These are phyloP conservation scores for Solenopsis fugax DNA, from an alignment of 1,140 invertebrate genomes.

Conservation along the genomic window DNA sequence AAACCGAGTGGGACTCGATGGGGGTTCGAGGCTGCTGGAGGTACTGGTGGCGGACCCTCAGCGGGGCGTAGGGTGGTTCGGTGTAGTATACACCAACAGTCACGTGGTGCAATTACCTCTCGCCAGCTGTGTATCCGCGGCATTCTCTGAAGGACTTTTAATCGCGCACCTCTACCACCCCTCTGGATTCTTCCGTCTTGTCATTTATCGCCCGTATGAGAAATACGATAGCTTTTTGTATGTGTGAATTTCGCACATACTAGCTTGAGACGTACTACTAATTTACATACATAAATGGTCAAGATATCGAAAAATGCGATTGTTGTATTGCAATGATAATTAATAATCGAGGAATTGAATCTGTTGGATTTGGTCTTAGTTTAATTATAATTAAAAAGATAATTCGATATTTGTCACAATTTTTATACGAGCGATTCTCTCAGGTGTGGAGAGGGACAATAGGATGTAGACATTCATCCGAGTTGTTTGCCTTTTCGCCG, in stretches of 20 bases:
- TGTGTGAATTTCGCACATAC: neutral
- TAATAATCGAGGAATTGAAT: neutral
- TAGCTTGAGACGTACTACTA: neutral
- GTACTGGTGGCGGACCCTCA: slow-evolving; percentile 47
- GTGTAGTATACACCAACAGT: slow-evolving; percentile 78
- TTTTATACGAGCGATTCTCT: neutral
- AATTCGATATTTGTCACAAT: neutral
- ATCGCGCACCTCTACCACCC: slow-evolving; percentile 70
- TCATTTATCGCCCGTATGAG: slow-evolving; percentile 79
- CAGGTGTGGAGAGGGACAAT: neutral
- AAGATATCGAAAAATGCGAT: neutral
- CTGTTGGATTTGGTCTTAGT: neutral
- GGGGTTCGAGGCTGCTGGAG: slow-evolving; percentile 76
- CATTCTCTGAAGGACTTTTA: slow-evolving; percentile 82
- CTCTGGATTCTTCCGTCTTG: slow-evolving; percentile 66
- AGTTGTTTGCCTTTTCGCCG: slow-evolving; percentile 54
- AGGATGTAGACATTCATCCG: neutral
- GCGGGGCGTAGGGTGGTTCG: slow-evolving; percentile 63
- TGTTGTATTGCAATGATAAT: neutral
- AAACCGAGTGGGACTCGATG: slow-evolving; percentile 76
- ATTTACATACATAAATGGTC: neutral
- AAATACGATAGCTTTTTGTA: slow-evolving; percentile 60
- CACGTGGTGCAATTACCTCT: slow-evolving; percentile 82
- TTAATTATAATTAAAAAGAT: neutral
- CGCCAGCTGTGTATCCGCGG: slow-evolving; percentile 79